Base-by-base conservation (phyloP, 2,797 vertebrate genomes). In the Pseudochaenichthys georgianus region DNA sequence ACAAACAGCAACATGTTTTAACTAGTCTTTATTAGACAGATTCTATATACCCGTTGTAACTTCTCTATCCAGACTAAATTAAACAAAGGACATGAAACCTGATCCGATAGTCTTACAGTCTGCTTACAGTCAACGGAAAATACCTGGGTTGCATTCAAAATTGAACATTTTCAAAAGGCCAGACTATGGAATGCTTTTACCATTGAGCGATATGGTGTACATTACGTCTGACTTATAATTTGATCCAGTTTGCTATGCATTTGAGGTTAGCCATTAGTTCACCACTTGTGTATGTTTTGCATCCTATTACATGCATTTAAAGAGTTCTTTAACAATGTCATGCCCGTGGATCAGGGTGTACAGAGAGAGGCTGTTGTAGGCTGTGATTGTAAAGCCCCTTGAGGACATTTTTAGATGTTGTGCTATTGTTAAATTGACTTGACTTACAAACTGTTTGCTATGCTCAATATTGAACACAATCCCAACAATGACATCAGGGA, bases 121-220 rank as follows among this genome's bases (percentile, higher is more conserved):
- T n/a, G 70, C 15, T 1, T 46, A 79, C 51, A 46, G 3, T 2
- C 10, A 3, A 41, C 13, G 19, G 1, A 62, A 82, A 79, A 77
- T 48, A 70, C 3, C 5, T 13, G 9, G 21, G 15, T 11, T n/a
- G 21, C 5, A 57, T 42, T 79, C 23, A 81, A 58, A 73, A 15
- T 34, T 4, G 43, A 70, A 73, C 1, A 73, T 17, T 38, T 17
- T 1, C 19, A 21, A n/a, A 69, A 34, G 28, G 5, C 9, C 19
- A 16, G 2, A 1, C 54, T 82, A 63, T 75, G 8, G n/a, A n/a
- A 11, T 13, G 1, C 13, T 61, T 72, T 47, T 54, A 16, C 1
- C 7, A 65, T 3, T 45, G 28, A 50, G 19, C 2, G 17, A 73
- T 65, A 23, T 9, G 10, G 1, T 28, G 13, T 46, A n/a, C 12